Percentiles rank a stretch among this genome's conserved stretches.
Conservation (phyloP, 2,888 invertebrate species). For the Bombylius discolor region DNA sequence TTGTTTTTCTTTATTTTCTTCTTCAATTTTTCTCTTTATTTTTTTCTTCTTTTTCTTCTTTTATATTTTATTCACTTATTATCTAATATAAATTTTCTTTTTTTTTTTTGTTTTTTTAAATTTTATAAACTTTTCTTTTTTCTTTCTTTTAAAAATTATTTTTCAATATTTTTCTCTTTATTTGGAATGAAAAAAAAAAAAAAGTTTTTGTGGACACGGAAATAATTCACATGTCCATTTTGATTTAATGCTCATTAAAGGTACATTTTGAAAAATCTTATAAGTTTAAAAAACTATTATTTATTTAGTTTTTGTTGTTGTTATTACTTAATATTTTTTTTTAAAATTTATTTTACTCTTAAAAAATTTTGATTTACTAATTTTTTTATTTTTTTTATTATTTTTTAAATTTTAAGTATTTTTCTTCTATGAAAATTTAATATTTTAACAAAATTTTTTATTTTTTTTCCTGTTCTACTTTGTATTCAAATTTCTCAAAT, state of each 20-base stretch:
- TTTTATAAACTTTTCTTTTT: not conserved
- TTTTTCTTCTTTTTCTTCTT: not conserved
- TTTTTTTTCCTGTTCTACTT: not conserved
- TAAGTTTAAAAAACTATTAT: not conserved
- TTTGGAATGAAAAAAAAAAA: conserved; percentile 5
- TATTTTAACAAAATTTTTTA: not conserved
- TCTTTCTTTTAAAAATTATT: not conserved
- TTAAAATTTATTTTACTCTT: no score
- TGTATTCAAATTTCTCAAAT: not conserved
- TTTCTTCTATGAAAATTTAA: not conserved
- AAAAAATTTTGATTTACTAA: no score
- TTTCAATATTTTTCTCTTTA: not conserved
- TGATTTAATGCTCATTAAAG: conserved; percentile 15
- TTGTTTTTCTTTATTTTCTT: not conserved
- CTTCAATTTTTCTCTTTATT: no score
- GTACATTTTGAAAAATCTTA: conserved; percentile 3
- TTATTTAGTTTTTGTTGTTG: not conserved
- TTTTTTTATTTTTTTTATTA: not conserved
- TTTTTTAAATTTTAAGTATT: not conserved
- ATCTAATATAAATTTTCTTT: not conserved
- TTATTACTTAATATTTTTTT: not conserved
- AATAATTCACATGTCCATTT: conserved; percentile 10
- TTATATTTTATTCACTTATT: not conserved
- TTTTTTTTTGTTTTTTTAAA: not conserved
- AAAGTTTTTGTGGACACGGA: not conserved